These are phyloP conservation scores for Cephus sareptanus DNA, from an alignment of 2,888 invertebrate species.

Conservation along the genomic window DNA sequence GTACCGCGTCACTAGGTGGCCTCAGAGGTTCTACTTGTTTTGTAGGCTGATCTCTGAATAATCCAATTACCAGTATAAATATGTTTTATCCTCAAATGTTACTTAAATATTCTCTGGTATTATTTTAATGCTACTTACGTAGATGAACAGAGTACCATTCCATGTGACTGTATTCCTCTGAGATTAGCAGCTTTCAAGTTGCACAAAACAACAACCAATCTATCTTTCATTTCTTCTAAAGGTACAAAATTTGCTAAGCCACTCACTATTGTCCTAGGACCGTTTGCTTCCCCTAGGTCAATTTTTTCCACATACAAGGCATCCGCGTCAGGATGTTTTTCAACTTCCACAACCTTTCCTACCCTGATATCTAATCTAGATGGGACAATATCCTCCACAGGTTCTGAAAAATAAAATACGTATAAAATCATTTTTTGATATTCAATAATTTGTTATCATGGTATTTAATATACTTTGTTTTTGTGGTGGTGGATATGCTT, in stretches of 20 bases:
- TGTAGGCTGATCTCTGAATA: conserved; percentile 61
- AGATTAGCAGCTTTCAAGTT: conserved; percentile 98
- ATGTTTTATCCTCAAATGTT: not conserved
- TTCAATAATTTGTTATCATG: not conserved
- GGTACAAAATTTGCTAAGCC: conserved; percentile 94
- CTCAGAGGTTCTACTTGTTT: conserved; percentile 87
- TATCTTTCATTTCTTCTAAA: conserved; percentile 88
- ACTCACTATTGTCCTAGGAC: conserved; percentile 71
- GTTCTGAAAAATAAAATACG: conserved; percentile 5
- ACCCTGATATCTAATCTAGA: conserved; percentile 84
- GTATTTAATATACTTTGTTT: conserved; percentile 68
- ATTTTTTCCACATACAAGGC: conserved; percentile 92
- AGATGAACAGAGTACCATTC: conserved; percentile 94
- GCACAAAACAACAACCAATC: conserved; percentile 92
- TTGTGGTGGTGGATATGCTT: conserved; percentile 85
- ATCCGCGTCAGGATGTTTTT: conserved; percentile 92
- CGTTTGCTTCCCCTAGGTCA: conserved; percentile 80
- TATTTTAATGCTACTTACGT: conserved; percentile 65
- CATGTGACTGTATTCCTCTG: conserved; percentile 90
- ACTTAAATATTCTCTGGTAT: not conserved
- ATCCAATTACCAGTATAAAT: not conserved
- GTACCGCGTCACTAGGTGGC: conserved; percentile 79
- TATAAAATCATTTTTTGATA: not conserved
- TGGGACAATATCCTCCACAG: conserved; percentile 1
- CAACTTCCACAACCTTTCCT: conserved; percentile 86